Evolutionary conservation across 2,888 invertebrate species (phyloP), one percentile per base, ranked within the genome.

Genomic region (Cremastinae sp.): DNA sequence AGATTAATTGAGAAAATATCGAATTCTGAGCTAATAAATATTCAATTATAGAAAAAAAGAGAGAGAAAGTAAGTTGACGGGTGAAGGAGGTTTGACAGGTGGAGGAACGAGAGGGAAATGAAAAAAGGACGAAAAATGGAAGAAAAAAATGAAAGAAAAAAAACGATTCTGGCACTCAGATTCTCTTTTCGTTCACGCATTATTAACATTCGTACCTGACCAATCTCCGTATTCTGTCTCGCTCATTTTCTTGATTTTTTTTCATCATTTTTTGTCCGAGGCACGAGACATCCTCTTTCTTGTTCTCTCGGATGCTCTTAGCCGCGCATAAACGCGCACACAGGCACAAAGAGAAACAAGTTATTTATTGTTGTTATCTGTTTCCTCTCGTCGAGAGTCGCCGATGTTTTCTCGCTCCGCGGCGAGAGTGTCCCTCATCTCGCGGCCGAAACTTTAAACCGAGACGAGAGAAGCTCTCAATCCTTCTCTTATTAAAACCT

Each of bases 401-500:
- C 59, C 28, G 28, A 28, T 47, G 51, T 61, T 51, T 51, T 74
- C 58, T 53, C 65, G 47, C 66, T 76, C 66, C 64, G 62, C 70
- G 47, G 58, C 64, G 28, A 28, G 28, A 28, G 28, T 28, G 28
- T 28, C 28, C 28, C 28, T 28, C 28, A 28, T 28, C 28, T 68
- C 68, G 70, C 56, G 59, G 45, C 16, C 35, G 22, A 14, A 58
- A 41, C 28, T 53, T 35, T 45, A 20, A 5, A 8, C 28, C 37
- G 4, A 28, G 37, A 18, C 80, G 79, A 77, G 83, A 75, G 83
- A 82, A 87, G 84, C 86, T 88, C 88, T 87, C 87, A 86, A 88
- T 88, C 85, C 87, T 86, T 84, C 85, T 86, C 87, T 88, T 88
- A 88, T 88, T 88, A 87, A 88, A 88, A 88, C 87, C 88, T 87